Percentiles rank a stretch among this genome's conserved stretches.
These are phyloP conservation scores for Temnothorax curvispinosus DNA, from an alignment of 1,140 invertebrate genomes.

Conservation along the genomic window DNA sequence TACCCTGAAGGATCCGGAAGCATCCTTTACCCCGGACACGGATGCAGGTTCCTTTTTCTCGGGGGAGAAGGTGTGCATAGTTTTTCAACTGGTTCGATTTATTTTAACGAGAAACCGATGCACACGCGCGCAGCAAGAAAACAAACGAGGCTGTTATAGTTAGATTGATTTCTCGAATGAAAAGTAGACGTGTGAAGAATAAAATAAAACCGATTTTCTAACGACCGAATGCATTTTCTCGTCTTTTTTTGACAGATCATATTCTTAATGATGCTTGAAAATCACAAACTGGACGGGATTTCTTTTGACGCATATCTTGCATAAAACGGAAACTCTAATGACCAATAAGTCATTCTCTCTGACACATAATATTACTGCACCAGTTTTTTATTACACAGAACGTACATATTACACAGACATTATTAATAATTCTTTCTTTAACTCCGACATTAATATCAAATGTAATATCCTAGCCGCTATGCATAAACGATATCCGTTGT, in stretches of 20 bases:
- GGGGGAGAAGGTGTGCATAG: conserved; percentile 31
- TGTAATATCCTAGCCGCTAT: background rate
- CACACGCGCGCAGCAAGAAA: conserved; percentile 19
- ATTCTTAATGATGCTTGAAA: background rate
- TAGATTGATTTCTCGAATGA: conserved; percentile 47
- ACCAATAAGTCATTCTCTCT: background rate
- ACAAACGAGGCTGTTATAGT: conserved; percentile 32
- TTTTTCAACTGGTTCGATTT: conserved; percentile 53
- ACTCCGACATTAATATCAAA: conserved; percentile 1
- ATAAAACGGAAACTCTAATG: background rate
- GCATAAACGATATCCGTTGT: background rate
- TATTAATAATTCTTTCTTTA: background rate
- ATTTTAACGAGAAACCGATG: conserved; percentile 57
- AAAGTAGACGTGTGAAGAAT: conserved; percentile 10
- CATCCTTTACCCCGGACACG: conserved; percentile 68
- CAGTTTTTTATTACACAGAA: background rate
- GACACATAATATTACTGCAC: background rate
- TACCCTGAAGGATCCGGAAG: conserved; percentile 59
- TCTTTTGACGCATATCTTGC: background rate
- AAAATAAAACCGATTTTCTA: background rate
- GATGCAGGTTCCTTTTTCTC: conserved; percentile 31
- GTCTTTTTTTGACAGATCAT: background rate
- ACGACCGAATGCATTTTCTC: background rate
- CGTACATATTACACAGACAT: background rate
- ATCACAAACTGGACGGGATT: background rate